Evolutionary conservation across 1,140 invertebrate species (phyloP), one percentile per base, ranked within the genome.

Genomic region (Adelges cooleyi): DNA sequence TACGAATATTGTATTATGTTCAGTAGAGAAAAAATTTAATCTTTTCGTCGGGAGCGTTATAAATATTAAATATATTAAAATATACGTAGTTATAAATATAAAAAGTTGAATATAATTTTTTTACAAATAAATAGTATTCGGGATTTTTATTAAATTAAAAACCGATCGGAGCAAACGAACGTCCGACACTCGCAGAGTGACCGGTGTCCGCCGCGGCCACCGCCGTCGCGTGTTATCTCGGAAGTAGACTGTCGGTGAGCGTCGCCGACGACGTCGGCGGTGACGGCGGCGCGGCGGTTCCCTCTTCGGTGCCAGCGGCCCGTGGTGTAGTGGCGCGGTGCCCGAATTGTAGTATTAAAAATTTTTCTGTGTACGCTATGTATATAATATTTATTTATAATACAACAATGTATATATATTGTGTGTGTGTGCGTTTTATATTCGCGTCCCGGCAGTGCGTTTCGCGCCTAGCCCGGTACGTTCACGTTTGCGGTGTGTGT

Each of bases 211-310:
- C 49, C 33, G 13, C 65, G 48, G 46, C 44, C 48, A 23, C 65
- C 65, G 49, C 65, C 65, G 36, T 53, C 65, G 49, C 38, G 38
- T 13, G 65, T 53, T 66, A 53, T 66, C 65, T 51, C 49, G 46
- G 38, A 66, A 36, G 50, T 44, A 36, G 46, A n/a, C n/a, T 49
- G 18, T 22, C 20, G 46, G 29, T 23, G 20, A 33, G 48, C 27
- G 33, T 46, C 15, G 27, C 62, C 15, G 67, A 29, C 25, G 20
- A 25, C 22, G 46, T 17, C 46, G 46, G 22, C 29, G 18, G 42
- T 38, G 49, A n/a, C n/a, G n/a, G n/a, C n/a, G n/a, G 51, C 40
- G 50, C 36, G 22, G 53, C 52, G 9, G 29, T 33, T 33, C n/a
- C 25, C 17, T 50, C 44, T 25, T 38, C 54, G 50, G 29, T 5